Evolutionary conservation across 2,113 vertebrate genomes (phyloP), one percentile per base, ranked within the genome.

Genomic region (Agapornis roseicollis): DNA sequence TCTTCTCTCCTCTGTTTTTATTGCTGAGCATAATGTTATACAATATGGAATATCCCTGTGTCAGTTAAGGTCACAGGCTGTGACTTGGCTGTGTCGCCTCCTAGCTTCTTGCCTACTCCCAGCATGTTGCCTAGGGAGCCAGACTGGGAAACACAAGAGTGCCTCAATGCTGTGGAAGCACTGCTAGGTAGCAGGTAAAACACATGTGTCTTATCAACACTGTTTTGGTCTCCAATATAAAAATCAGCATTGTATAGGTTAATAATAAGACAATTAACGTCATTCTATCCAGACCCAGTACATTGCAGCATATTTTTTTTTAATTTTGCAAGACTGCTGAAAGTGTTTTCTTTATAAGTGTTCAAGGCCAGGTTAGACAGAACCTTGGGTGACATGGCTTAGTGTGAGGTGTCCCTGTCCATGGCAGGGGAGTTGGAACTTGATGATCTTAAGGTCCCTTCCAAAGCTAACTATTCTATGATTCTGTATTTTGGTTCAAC

Each of bases 161-260:
- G 46, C 3, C 8, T 31, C 11, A 17, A 63, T 0, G 1, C 33
- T 11, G 1, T 58, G 39, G 33, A 81, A 72, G 22, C 6, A 33
- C 15, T 52, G 8, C 27, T 68, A 28, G 63, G 58, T 25, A 78
- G 15, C 4, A 78, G 7, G 28, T 63, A 73, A 74, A 85, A 76
- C 14, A 60, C 11, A 0, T 0, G 4, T 33, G 25, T 47, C 19
- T 42, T 72, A 18, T 41, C 46, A 81, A 7, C 18, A 14, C 8
- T 41, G 3, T 29, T 85, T 85, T 63, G 25, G 29, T n/a, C 33
- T 23, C 29, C 18, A 56, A 4, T 47, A 52, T 27, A 52, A 68
- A 92, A 72, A 31, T 15, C 14, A 71, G 35, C 31, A 27, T 46
- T 37, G 23, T 17, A 47, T 6, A 42, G n/a, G 17, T 5, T 64